phyloP scores from a whole-genome alignment of 2,888 invertebrate genomes.

The Syritta pipiens region DNA sequence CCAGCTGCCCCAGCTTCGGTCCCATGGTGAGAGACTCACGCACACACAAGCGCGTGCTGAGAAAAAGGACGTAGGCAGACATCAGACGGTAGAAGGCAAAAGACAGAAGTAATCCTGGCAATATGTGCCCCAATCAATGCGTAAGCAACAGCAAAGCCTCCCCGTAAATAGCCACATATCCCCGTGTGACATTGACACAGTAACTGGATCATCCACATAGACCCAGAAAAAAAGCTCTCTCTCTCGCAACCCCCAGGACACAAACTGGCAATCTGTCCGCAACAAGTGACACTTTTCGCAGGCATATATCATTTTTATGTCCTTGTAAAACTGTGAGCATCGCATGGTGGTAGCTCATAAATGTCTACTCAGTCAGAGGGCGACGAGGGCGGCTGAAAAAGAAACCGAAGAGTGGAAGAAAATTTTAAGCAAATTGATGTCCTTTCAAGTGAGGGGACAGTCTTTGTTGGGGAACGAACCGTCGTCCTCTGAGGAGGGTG shows the following conservation, averaged over 20 bases:
- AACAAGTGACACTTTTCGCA: slow-evolving; percentile 76
- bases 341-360: slow-evolving; percentile 72
- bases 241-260: not conserved
- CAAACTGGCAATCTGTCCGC: slow-evolving; percentile 60
- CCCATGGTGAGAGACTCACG: slow-evolving; percentile 17
- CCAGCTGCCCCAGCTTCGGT: not conserved
- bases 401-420: slow-evolving; percentile 2
- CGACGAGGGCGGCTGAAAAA: not conserved
- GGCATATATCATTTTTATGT: slow-evolving; percentile 76
- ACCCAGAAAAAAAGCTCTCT: slow-evolving; percentile 22
- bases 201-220: slow-evolving; percentile 60
- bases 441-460: slow-evolving; percentile 43
- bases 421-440: slow-evolving; percentile 48
- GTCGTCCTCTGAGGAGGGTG: slow-evolving; percentile 34
- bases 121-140: slow-evolving; percentile 45
- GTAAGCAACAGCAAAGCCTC: slow-evolving; percentile 21
- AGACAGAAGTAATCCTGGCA: slow-evolving; percentile 39
- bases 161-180: slow-evolving; percentile 51
- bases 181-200: slow-evolving; percentile 61
- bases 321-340: slow-evolving; percentile 65
- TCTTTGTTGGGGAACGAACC: slow-evolving; percentile 4
- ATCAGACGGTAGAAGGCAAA: slow-evolving; percentile 10
- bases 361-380: slow-evolving; percentile 44
- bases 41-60: slow-evolving; percentile 22
- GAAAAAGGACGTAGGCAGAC: slow-evolving; percentile 34